phyloP scores from a whole-genome alignment of 2,888 invertebrate genomes.

The Thalpophila matura region DNA sequence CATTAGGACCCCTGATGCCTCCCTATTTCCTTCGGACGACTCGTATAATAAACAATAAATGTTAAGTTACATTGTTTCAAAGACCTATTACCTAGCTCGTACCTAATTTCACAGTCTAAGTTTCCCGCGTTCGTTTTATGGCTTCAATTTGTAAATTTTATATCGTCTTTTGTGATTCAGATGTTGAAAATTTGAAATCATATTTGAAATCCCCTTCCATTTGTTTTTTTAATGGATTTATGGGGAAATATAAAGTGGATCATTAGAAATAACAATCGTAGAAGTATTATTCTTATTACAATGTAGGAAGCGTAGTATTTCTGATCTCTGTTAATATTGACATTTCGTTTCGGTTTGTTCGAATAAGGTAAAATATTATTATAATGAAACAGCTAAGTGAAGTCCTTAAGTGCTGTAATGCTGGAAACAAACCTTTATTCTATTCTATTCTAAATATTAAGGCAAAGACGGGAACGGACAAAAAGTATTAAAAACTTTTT shows the following conservation, averaged over 20 bases:
- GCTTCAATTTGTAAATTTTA: conserved; percentile 81
- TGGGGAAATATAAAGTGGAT: conserved; percentile 53
- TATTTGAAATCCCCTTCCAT: conserved; percentile 52
- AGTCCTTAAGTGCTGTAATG: no score
- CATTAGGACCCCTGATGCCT: conserved; percentile 69
- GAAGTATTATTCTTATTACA: conserved; percentile 35
- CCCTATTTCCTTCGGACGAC: conserved; percentile 51
- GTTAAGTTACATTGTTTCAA: conserved; percentile 72
- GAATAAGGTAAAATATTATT: no score
- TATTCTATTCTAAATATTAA: no score
- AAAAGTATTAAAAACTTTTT: no score
- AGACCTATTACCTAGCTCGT: conserved; percentile 67
- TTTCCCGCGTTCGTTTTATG: conserved; percentile 71
- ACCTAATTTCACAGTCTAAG: conserved; percentile 69
- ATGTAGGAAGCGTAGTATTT: not conserved
- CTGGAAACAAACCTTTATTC: no score
- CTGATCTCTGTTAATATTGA: not conserved
- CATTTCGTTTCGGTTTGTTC: no score
- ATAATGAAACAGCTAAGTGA: no score
- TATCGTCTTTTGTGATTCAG: conserved; percentile 68
- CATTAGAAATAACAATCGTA: conserved; percentile 52
- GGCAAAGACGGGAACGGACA: no score
- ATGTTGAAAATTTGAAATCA: conserved; percentile 61
- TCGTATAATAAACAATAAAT: conserved; percentile 73
- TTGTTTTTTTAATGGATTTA: conserved; percentile 59